Conservation (phyloP, 2,797 vertebrate genomes). For the Cichlasoma orientale region DNA sequence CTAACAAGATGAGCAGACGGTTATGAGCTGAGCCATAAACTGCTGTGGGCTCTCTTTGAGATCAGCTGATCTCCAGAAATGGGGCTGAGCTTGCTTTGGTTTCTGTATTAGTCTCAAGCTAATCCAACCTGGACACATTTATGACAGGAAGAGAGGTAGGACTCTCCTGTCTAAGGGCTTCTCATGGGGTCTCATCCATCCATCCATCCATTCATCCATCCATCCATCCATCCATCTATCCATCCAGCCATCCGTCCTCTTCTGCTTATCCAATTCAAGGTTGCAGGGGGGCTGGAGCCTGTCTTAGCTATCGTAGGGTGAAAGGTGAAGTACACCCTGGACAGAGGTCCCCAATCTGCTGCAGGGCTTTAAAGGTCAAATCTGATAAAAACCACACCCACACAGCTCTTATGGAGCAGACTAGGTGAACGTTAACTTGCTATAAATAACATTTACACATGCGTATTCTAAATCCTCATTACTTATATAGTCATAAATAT, state of each 20-base stretch:
- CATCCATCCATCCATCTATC: no score
- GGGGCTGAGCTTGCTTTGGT: background rate
- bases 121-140: background rate
- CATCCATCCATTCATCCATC: no score
- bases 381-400: background rate
- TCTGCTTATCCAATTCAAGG: background rate
- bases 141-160: accelerated
- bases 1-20: no score
- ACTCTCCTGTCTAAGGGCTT: background rate
- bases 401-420: background rate
- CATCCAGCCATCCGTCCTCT: no score
- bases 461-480: background rate
- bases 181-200: no score
- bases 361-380: background rate
- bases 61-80: background rate
- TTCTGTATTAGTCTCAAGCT: background rate
- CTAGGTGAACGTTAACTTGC: background rate
- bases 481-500: no score
- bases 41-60: background rate
- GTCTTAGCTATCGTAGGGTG: no score
- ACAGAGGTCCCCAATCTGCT: background rate
- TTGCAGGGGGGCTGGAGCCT: no score
- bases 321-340: no score
- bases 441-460: background rate
- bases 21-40: no score